Base-by-base conservation (phyloP, 2,797 vertebrate species). In the Muscicapa striata region DNA sequence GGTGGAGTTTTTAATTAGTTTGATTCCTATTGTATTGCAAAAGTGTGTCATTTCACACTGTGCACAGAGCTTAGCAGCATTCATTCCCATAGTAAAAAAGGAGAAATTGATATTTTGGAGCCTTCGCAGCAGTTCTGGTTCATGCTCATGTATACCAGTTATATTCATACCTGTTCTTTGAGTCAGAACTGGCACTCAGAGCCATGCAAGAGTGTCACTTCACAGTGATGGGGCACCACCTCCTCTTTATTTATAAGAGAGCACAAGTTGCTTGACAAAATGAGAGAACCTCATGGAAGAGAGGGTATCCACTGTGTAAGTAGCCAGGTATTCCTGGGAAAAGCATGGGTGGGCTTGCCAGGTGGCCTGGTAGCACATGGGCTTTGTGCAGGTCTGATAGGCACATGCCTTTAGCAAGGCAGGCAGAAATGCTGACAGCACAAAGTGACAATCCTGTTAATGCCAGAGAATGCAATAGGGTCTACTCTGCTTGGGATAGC, bases 241-340 rank as follows among this genome's bases (percentile, higher is more conserved):
- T 82, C 23, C 11, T 4, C 34, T 77, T 81, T 5, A 1, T 54
- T 57, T 72, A 14, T 45, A 27, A 24, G 34, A 22, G 23, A 18
- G 24, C 17, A 2, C 5, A 30, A 36, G n/a, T n/a, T 70, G 21
- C n/a, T 70, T 1, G 4, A 22, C 16, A 24, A 26, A 79, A 38
- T 2, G 27, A 66, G 63, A 45, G 27, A 23, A 40, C 9, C 10
- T 32, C 38, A 40, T 5, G 10, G 38, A 36, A 40, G 26, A 55
- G 45, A 41, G 16, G 13, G 2, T 26, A 6, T 36, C 4, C 11
- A 10, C 21, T 0, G 1, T 57, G 19, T 29, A 11, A 30, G 0
- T 11, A 63, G 69, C 43, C 8, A 1, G 0, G 4, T 24, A 1
- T 67, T 70, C 23, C 32, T 38, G 9, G 22, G 27, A 24, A 36